phyloP scores from a whole-genome alignment of 2,888 invertebrate species.

The Melitaea athalia region DNA sequence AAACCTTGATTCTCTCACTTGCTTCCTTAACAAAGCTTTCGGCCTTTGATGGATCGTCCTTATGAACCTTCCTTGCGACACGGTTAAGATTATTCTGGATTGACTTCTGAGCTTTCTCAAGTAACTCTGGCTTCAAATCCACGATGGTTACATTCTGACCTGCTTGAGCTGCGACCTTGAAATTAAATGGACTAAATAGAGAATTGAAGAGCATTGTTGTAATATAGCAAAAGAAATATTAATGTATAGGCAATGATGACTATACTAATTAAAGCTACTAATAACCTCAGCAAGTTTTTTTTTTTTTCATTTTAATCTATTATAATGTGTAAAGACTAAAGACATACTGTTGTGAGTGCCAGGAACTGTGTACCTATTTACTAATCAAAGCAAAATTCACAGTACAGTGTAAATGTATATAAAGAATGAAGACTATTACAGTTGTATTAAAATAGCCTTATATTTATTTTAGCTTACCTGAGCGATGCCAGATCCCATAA shows the following conservation, averaged over 20 bases:
- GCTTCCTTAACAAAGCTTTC: conserved; percentile 86
- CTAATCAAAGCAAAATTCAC: too few species aligned
- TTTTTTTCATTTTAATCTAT: too few species aligned
- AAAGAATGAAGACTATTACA: too few species aligned
- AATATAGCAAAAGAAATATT: neutral
- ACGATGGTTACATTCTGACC: conserved; percentile 91
- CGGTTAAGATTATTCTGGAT: conserved; percentile 87
- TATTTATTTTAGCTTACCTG: conserved; percentile 82
- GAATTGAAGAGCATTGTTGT: neutral
- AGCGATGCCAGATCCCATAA: conserved; percentile 95
- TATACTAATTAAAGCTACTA: too few species aligned
- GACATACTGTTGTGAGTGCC: too few species aligned
- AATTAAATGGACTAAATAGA: conserved; percentile 22
- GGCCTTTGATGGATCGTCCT: conserved; percentile 84
- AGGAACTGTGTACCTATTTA: too few species aligned
- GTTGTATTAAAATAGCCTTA: neutral
- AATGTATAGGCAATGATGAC: too few species aligned
- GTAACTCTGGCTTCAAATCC: conserved; percentile 87
- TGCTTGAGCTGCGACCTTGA: conserved; percentile 91
- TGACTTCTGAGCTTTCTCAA: conserved; percentile 87
- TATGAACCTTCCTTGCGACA: conserved; percentile 90
- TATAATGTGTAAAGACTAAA: too few species aligned
- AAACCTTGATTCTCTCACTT: conserved; percentile 76
- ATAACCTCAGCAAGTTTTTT: too few species aligned
- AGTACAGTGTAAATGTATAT: too few species aligned